Evolutionary conservation across 1,140 invertebrate genomes (phyloP), one percentile per base, ranked within the genome.

Genomic region (Triops cancriformis): DNA sequence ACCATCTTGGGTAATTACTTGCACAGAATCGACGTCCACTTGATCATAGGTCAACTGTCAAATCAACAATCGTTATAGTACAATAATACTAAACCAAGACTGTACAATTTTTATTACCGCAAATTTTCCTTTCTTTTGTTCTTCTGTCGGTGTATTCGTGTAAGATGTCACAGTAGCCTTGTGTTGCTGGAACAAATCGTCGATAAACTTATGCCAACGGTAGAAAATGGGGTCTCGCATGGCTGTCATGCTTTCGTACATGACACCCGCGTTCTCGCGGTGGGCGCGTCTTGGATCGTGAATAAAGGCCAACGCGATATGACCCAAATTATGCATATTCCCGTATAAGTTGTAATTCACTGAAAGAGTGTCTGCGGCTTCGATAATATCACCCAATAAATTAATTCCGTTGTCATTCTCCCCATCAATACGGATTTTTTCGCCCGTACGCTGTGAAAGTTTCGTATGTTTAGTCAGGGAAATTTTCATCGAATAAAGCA

Each of bases 211-310:
- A 81, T 95, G 94, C 91, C 90, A 94, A 82, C 91, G 89, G 84
- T 94, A 95, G 85, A 95, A 95, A 10, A 92, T 85, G 0, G 94
- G 93, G 84, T 95, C 94, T 14, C 93, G 87, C 91, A 93, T 91
- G 4, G 91, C 89, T 12, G 91, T 92, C 0, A 90, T 88, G 0
- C 89, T 85, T 81, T 92, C 91, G n/a, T 89, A 90, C 87, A 92
- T 92, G 0, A 91, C 87, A 23, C 88, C 83, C 26, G 81, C 76
- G 31, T 82, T 81, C 80, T 85, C 84, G 41, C 81, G 79, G 78
- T 84, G 82, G 43, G 81, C 80, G 37, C 80, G 80, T 82, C 92
- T 90, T 0, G 91, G 91, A 84, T 93, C 92, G 80, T 93, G 91
- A 43, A 88, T 86, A 79, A 87, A 90, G 1, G 89, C 88, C 79